Base-by-base conservation (phyloP, 2,888 invertebrate genomes). In the Muschampia plurimacula region DNA sequence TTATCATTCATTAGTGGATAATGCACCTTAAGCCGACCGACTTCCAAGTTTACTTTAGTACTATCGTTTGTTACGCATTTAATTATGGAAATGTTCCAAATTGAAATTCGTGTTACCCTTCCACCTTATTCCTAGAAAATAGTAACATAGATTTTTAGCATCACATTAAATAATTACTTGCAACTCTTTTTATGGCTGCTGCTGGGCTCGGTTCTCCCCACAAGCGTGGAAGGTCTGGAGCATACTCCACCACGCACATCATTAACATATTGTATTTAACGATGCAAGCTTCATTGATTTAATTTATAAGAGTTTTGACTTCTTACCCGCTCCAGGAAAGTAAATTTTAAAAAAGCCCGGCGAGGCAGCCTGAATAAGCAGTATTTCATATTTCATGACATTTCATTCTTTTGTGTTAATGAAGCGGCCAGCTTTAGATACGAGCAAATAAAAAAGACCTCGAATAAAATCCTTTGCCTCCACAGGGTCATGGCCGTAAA, bases 11-110 rank as follows among this genome's bases (percentile, higher is more conserved):
- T 70, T 64, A 70, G 55, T 55, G 41, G 41, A 10, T 62, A 55
- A 63, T 69, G 39, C 49, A 55, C 64, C 32, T 64, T 55, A n/a
- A 8, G 22, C 55, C 49, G 57, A 65, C 65, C 46, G 44, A 70
- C 44, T n/a, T 62, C 52, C 55, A 55, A 55, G 44, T 44, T 41
- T 57, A 57, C 44, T 64, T 44, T 32, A 4, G 55, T 69, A 44
- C 22, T n/a, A 64, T 49, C 36, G 15, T 69, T 64, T 64, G 44
- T 57, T 69, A 63, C 69, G 69, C 46, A 49, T 13, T 64, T 12
- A 44, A 59, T 70, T 36, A 59, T 70, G 70, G 65, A 70, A 65
- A 65, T 65, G 57, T 65, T 70, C 65, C 70, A 70, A 65, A 70
- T 59, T 46, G 65, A 65, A 65, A 70, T 70, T 59, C 70, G 65